Percentiles rank a stretch among this genome's conserved stretches.
Conservation (phyloP, 2,797 vertebrate genomes). For the Acipenser oxyrinchus region DNA sequence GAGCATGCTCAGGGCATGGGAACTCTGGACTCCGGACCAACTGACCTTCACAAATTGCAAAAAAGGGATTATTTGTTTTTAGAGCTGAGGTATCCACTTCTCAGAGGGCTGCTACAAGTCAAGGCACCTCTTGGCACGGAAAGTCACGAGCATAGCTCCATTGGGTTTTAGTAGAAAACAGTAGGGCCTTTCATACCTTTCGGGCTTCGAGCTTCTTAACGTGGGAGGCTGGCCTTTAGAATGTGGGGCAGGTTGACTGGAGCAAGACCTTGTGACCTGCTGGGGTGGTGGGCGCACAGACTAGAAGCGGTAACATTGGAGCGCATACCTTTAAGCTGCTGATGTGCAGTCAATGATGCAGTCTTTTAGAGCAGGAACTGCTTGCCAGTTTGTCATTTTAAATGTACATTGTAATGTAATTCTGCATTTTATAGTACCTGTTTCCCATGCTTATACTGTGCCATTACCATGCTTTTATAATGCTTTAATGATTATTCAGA, state of each 20-base stretch:
- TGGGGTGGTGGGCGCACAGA: too few species aligned
- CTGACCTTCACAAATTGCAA: conserved; percentile 25
- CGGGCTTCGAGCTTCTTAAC: not conserved
- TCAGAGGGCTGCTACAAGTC: conserved; percentile 12
- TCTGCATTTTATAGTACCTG: too few species aligned
- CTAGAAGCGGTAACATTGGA: too few species aligned
- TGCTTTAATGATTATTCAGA: too few species aligned
- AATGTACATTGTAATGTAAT: too few species aligned
- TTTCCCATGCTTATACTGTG: too few species aligned
- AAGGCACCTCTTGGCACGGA: conserved; percentile 12
- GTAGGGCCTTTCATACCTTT: conserved; percentile 1
- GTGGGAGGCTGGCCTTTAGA: conserved; percentile 15
- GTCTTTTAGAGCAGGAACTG: too few species aligned
- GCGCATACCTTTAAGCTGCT: too few species aligned
- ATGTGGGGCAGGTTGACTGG: not conserved
- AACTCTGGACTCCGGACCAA: conserved; percentile 1
- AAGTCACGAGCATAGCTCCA: not conserved
- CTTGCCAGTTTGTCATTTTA: too few species aligned
- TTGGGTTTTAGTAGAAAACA: not conserved
- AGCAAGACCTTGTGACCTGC: too few species aligned
- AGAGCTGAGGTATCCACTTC: conserved; percentile 9
- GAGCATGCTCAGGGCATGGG: not conserved
- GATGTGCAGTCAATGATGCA: too few species aligned
- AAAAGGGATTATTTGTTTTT: conserved; percentile 4
- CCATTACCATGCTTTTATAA: too few species aligned